These are phyloP conservation scores for Oncorhynchus keta DNA, from an alignment of 2,113 vertebrate species.

Conservation along the genomic window DNA sequence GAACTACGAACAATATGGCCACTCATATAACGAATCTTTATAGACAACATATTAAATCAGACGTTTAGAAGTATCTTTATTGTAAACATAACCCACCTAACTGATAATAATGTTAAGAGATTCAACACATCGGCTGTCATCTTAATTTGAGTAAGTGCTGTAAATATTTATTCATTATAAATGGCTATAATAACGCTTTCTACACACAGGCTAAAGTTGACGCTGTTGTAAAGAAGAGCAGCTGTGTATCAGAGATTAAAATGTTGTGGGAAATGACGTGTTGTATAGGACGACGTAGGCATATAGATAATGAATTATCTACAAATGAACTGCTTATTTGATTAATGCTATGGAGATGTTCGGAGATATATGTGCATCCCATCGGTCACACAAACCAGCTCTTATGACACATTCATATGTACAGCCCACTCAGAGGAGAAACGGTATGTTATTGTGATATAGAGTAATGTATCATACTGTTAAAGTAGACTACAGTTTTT, in stretches of 20 bases:
- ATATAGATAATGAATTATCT: not conserved
- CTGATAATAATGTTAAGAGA: not conserved
- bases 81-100: not conserved
- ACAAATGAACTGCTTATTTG: conserved; percentile 6
- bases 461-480: not conserved
- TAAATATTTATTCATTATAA: not conserved
- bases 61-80: too few relatives aligned
- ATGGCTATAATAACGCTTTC: conserved; percentile 10
- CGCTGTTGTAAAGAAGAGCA: not conserved
- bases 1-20: too few relatives aligned
- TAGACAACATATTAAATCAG: too few relatives aligned
- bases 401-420: not conserved
- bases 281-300: not conserved
- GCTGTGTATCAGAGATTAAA: not conserved
- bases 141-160: not conserved
- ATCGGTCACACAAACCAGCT: not conserved
- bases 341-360: not conserved
- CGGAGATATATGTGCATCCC: not conserved
- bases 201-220: not conserved
- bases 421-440: not conserved
- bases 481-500: not conserved
- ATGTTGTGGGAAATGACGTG: not conserved
- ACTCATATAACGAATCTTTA: too few relatives aligned
- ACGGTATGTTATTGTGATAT: not conserved
- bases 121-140: not conserved